Evolutionary conservation across 1,140 invertebrate genomes (phyloP), one percentile per base, ranked within the genome.

Genomic region (Hylaeus anthracinus): DNA sequence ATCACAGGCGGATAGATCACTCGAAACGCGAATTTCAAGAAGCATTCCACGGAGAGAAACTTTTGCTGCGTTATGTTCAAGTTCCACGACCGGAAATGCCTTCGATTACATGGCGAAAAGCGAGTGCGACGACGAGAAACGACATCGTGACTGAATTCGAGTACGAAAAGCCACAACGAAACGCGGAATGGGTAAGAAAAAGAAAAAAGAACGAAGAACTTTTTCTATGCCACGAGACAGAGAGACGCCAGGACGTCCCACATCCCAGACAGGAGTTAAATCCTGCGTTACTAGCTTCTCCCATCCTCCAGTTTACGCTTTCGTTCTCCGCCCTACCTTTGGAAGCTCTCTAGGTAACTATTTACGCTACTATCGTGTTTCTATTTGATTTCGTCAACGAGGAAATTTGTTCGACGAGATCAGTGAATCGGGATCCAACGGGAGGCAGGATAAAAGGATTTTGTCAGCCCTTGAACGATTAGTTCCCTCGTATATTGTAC

Each of bases 171-270:
- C 15, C 43, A 3, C 15, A 60, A n/a, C n/a, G 43, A 14, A 43
- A 74, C 12, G 39, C 10, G 8, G n/a, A 5, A 53, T 53, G 76
- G 14, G 61, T 72, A 12, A 43, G 26, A 63, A 8, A 8, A 26
- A 43, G 56, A 37, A 43, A 79, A 82, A 69, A 74, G 60, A 61
- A 56, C 65, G 69, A 60, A 77, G 82, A 85, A 81, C 83, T 90
- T 90, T 91, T 91, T 90, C 72, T 78, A 74, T 84, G 87, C 86
- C 78, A 84, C 58, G 66, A 91, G 90, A 91, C 90, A 75, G 63
- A 70, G 82, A 89, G 90, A 83, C 90, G 90, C 90, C 90, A 79
- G 63, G 71, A 82, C 78, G 90, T 85, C 87, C 90, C 87, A 91
- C 80, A 90, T 91, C 82, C 82, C 73, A 81, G 67, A 53, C 41